These are phyloP conservation scores for Anhinga anhinga DNA, from an alignment of 2,113 vertebrate species.

Conservation along the genomic window DNA sequence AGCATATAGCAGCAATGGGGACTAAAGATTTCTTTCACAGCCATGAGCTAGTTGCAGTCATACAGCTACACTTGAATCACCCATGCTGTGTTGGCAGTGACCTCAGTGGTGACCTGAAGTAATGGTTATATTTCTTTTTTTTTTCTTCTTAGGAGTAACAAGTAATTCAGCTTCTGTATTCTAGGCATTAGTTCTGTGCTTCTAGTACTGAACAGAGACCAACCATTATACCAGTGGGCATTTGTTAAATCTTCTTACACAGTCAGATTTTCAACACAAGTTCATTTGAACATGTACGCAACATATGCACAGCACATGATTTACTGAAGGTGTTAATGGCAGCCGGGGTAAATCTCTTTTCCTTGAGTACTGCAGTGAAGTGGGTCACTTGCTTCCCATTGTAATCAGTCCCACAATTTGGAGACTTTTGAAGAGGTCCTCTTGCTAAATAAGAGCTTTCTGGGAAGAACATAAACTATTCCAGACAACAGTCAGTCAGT, in stretches of 20 bases:
- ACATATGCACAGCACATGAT: neutral
- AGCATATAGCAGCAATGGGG: neutral
- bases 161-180: conserved; percentile 19
- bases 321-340: neutral
- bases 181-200: neutral
- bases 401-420: neutral
- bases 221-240: neutral
- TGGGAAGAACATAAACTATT: neutral
- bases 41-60: neutral
- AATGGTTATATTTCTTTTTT: conserved; percentile 5
- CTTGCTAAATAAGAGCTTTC: neutral
- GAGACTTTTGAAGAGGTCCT: neutral
- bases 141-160: neutral
- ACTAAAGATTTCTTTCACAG: conserved; percentile 35
- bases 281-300: neutral
- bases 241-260: neutral
- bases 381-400: neutral
- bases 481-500: neutral
- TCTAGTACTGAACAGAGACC: neutral
- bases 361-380: neutral
- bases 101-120: conserved; percentile 39
- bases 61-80: conserved; percentile 36
- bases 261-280: neutral
- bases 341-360: neutral
- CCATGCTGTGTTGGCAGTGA: conserved; percentile 36